Evolutionary conservation across 2,113 vertebrate species (phyloP), one percentile per base, ranked within the genome.

Genomic region (Elachura formosa): DNA sequence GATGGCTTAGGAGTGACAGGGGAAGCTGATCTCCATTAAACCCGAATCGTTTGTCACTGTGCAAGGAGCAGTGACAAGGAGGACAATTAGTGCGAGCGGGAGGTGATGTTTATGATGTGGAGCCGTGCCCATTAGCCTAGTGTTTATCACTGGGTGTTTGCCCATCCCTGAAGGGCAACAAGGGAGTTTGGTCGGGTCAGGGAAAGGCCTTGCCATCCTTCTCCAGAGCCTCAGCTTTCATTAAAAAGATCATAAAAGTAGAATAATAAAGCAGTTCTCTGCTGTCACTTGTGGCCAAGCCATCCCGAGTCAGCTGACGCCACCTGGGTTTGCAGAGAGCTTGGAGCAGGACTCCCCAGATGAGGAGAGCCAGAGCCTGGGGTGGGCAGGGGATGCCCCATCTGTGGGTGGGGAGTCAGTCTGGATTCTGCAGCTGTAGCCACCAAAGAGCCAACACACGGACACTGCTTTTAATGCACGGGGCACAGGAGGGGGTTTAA

Each of bases 331-430:
- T 46, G 68, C 75, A 49, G 74, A 49, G 43, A 75, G 61, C 48
- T 31, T 6, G 36, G 43, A 3, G 23, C 55, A 10, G 59, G 18
- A 3, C 6, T n/a, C 3, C 33, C 34, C 33, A 2, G 14, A 8
- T 0, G 51, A 38, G 41, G 15, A 22, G 48, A 26, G 48, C 5
- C 17, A 36, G 20, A 9, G 36, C 3, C 23, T 2, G 4, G 67
- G 22, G 12, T 4, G 71, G 67, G 29, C 54, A 64, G 41, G n/a
- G 40, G 13, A 4, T 11, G 33, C 25, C 40, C 51, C 13, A 0
- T 9, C 10, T 20, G 18, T 4, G 75, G 0, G 20, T 20, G 13
- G 16, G n/a, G 28, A n/a, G 6, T 18, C 2, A 0, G 0, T 33
- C 34, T 8, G 71, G 10, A 11, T 33, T 41, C 87, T 10, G 45